Evolutionary conservation across 2,113 vertebrate genomes (phyloP), one percentile per base, ranked within the genome.

Genomic region (Ivindomyrus marchei): DNA sequence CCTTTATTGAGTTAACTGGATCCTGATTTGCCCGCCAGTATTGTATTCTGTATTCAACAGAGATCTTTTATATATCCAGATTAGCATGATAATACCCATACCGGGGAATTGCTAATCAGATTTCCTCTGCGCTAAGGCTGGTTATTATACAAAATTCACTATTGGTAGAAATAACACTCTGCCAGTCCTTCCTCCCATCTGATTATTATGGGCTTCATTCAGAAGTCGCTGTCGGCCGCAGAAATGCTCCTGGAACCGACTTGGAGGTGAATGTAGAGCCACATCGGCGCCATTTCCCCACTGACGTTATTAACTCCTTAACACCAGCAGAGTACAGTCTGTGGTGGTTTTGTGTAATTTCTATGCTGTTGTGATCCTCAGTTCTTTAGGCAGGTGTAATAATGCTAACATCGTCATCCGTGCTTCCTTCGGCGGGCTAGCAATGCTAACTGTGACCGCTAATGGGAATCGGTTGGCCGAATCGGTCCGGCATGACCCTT

Each of bases 101-200:
- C 52, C 46, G 24, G 80, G 80, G 36, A 84, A 89, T 62, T 85
- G 80, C 52, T 89, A 89, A 89, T 89, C 80, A 89, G 52, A 85
- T 89, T 89, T 39, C 74, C 77, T 56, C 49, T 31, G 52, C 24
- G 36, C 42, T 89, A 31, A 45, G 77, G 80, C 49, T 85, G 52
- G 89, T 89, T 62, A 89, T 89, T 89, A 62, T 85, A 89, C 77
- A 56, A 85, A 89, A 80, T 52, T 21, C 46, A 89, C n/a, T 47
- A 52, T 58, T 74, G 36, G 80, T 46, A 31, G 77, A 89, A 89
- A 89, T 56, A 83, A 42, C 36, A n/a, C 7, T 85, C 53, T 85
- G 39, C 83, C 49, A 87, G 27, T 52, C 5, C 6, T 74, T 50
- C 36, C n/a, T 58, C 45, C 88, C 45, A 15, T 50, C 88, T 66